Base-by-base conservation (phyloP, 64 coral and sea anemone species). In the Montipora efflorescens region DNA sequence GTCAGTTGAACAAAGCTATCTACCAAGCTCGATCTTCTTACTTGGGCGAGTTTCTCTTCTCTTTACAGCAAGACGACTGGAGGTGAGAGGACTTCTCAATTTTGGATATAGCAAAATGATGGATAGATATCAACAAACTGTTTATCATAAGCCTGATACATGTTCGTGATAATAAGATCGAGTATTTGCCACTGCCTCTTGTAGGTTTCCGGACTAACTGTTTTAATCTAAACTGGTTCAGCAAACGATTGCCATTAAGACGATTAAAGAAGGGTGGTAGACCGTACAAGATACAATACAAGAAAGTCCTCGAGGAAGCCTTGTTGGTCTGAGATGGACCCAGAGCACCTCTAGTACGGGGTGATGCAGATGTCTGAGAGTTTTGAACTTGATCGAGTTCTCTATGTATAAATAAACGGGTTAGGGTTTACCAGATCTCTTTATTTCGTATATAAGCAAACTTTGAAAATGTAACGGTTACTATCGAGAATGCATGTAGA, bases 1-100 rank as follows among this genome's bases (percentile, higher is more conserved):
- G 69, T 95, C 94, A 43, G 91, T 44, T 8, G 94, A 95, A 20
- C 84, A 48, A 14, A 95, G 79, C 57, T 91, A 88, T 49, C 73
- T 52, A 25, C 95, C 87, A 36, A 96, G 80, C 48, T 96, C 90
- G 5, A 7, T n/a, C 67, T 67, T 94, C n/a, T 16, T 21, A 21
- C 75, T 87, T 12, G 51, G 7, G 15, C 77, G 45, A 28, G 59
- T 79, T 82, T 74, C 84, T 48, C 77, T 93, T 5, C 73, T 58
- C 20, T 18, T 88, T 13, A 74, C 12, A 91, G 15, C 6, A 79
- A 59, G 73, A 1, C 20, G 57, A 21, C 45, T 90, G 10, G 78
- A 66, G 43, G 49, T 77, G 48, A 44, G 23, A 25, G 7, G 14
- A 4, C 57, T 44, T 43, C 91, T 55, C 49, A 21, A 15, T 19